Base-by-base conservation (phyloP, 2,797 vertebrate genomes). In the Scleropages formosus region DNA sequence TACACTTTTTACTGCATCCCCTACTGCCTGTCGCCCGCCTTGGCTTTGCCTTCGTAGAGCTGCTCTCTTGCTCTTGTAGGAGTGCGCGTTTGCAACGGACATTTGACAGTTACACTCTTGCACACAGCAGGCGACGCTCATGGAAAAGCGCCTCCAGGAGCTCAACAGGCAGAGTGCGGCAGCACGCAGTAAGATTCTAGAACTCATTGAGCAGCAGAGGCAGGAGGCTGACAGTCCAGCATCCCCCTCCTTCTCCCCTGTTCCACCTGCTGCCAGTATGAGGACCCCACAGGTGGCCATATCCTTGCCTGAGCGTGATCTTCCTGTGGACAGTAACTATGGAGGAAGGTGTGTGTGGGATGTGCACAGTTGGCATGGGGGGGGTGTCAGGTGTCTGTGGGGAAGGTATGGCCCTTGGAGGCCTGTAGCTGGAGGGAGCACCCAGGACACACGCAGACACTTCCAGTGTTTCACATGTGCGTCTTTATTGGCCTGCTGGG, bases 171-270 rank as follows among this genome's bases (percentile, higher is more conserved):
- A 96, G 86, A 97, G 94, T 67, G 86, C 91, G 66, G 94, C 93
- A 74, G 96, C 96, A 0, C 90, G 92, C 56, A 85, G 84, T 75
- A 95, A 94, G 78, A 90, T 99, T 2, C 77, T 98, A 76, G 89
- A 93, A 77, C 89, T 98, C 22, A 96, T 97, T 46, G 95, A 96
- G 59, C 93, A 96, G 79, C 95, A 98, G 87, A 95, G 92, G 66
- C 88, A 80, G 67, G 87, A 79, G 47, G 77, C 87, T 39, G 84
- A 81, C 7, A 77, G 67, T 77, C 78, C 61, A 12, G 80, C 79
- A 24, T 90, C 93, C 9, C 89, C 90, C 0, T 59, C 80, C 10
- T 49, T 75, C 60, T 83, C 83, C 56, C 90, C 93, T 62, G 79
- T 90, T 79, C 86, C 88, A 3, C 63, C 82, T 0, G 87, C 85